A percentile compares a stretch with the other conserved stretches of the same genome.
Evolutionary conservation across 2,797 vertebrate species (phyloP).

Genomic region (Mormyrops attenuatus): DNA sequence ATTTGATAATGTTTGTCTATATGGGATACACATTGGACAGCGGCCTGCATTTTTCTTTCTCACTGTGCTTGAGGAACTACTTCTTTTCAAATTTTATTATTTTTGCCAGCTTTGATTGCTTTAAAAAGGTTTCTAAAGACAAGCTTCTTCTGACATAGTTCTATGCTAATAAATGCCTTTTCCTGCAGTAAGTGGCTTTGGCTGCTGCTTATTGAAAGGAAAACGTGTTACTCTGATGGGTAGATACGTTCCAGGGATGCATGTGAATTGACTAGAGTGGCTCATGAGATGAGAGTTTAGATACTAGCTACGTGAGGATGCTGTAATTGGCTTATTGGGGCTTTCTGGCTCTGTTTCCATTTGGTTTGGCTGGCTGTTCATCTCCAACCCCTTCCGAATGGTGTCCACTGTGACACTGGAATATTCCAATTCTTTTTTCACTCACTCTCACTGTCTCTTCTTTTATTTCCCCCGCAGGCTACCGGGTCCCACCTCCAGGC

Average conservation of each 20-base stretch:
- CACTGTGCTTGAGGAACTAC: not conserved
- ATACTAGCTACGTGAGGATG: not conserved
- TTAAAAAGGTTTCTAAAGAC: not conserved
- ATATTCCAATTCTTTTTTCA: not conserved
- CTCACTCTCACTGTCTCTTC: not conserved
- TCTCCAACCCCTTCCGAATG: not conserved
- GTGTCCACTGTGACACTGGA: not conserved
- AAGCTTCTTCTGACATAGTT: not conserved
- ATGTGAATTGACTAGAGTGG: not conserved
- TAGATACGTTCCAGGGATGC: not conserved
- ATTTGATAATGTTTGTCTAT: not conserved
- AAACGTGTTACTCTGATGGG: not conserved
- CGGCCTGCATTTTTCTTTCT: not conserved
- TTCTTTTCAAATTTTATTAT: not conserved
- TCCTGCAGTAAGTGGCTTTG: not conserved
- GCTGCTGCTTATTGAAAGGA: not conserved
- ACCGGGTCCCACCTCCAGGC: constrained; percentile 81
- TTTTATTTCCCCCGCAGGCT: constrained; percentile 62
- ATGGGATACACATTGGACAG: not conserved
- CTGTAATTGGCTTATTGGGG: not conserved
- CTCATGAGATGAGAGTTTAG: not conserved
- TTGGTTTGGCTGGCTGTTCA: not conserved
- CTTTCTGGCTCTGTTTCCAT: not conserved
- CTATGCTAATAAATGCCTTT: not conserved
- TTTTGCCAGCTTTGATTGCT: not conserved